phyloP scores from a whole-genome alignment of 2,888 invertebrate genomes.

The Uropetala carovei region DNA sequence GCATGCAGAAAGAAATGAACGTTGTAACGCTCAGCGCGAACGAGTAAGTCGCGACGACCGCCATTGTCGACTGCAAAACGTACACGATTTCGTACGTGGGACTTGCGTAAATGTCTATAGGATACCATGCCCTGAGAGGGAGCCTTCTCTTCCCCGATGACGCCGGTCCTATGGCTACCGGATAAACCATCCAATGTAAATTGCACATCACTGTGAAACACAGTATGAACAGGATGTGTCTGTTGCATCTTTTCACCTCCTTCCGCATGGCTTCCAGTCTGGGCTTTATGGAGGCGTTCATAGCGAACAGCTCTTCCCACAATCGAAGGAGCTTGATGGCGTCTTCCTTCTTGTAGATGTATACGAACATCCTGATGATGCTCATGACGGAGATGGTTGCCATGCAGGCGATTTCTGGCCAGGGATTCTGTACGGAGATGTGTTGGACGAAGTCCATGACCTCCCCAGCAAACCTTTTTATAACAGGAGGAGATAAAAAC shows the following conservation, averaged over 20 bases:
- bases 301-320: not conserved
- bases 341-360: not conserved
- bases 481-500: not conserved
- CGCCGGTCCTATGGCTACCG: not conserved
- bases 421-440: not conserved
- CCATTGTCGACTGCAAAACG: conserved; percentile 69
- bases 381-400: not conserved
- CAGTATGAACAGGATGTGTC: not conserved
- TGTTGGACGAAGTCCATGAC: not conserved
- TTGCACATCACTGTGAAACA: not conserved
- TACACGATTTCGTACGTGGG: conserved; percentile 70
- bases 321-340: not conserved
- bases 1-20: conserved; percentile 68
- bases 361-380: not conserved
- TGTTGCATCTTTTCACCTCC: not conserved
- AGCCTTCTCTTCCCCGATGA: conserved; percentile 68
- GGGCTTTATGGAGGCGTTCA: not conserved
- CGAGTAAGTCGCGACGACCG: conserved; percentile 70
- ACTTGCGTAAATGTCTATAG: conserved; percentile 70
- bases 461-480: not conserved
- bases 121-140: conserved; percentile 72
- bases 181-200: not conserved
- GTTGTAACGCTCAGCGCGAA: conserved; percentile 10
- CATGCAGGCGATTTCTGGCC: not conserved
- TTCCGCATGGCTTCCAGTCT: not conserved